These are phyloP conservation scores for Rhyacophila brunnea DNA, from an alignment of 1,140 invertebrate genomes.

Conservation along the genomic window DNA sequence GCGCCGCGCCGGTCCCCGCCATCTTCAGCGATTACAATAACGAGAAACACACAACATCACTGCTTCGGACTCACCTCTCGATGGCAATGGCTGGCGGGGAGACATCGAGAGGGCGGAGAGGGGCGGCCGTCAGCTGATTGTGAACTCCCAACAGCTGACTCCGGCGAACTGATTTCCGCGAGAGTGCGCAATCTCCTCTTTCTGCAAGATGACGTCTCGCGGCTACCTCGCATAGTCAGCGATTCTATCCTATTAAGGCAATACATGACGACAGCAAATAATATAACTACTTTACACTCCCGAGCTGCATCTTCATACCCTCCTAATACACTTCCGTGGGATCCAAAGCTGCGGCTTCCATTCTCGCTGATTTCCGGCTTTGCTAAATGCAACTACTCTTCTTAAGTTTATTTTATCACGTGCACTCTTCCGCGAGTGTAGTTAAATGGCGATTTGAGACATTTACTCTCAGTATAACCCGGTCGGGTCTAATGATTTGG, in stretches of 20 bases:
- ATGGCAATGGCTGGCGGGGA: too few species aligned
- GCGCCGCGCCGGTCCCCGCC: too few species aligned
- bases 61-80: too few species aligned
- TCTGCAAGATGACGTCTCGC: slow-evolving; percentile 11
- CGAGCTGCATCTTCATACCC: too few species aligned
- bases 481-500: slow-evolving; percentile 11
- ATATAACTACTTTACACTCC: neutral
- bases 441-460: neutral
- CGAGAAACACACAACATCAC: too few species aligned
- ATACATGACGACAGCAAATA: too few species aligned
- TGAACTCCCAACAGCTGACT: slow-evolving; percentile 1
- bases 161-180: neutral
- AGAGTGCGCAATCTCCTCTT: slow-evolving; percentile 7
- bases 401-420: neutral
- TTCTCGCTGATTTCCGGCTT: neutral
- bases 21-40: too few species aligned
- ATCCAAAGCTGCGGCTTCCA: neutral
- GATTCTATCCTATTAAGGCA: neutral
- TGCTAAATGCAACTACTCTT: neutral
- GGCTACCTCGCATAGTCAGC: neutral
- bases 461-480: slow-evolving; percentile 1
- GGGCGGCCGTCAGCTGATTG: too few species aligned
- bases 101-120: too few species aligned
- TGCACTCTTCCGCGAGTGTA: neutral
- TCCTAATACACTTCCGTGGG: slow-evolving; percentile 8